Base-by-base conservation (phyloP, 1,140 invertebrate species). In the Eurosta solidaginis region DNA sequence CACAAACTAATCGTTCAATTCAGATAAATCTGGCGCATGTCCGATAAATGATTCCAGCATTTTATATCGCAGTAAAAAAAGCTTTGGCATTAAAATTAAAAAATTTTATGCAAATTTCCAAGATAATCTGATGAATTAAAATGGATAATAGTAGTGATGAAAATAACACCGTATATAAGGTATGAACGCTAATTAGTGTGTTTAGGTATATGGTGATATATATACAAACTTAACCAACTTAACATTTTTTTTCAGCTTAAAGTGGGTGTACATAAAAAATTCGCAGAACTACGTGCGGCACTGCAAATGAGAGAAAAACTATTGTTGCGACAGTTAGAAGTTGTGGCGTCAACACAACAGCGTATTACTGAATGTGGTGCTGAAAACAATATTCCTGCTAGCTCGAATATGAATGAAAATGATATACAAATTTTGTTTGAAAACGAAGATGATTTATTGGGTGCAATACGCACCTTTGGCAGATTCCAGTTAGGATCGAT, bases 301-400 rank as follows among this genome's bases (percentile, higher is more conserved):
- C 78, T 91, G 25, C 84, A 86, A 79, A 87, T 88, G 74, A 85
- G 90, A 79, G 90, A 91, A 78, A 90, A 88, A 59, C 85, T 90
- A 81, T 84, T 91, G 20, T 80, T 91, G 2, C 88, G 90, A 10
- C 90, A 91, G 82, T 84, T 90, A 5, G 90, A 91, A 78, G 90
- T 89, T 10, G 84, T 91, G 25, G 88, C 90, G 20, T 88, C 83
- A 49, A 89, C 89, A 52, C 88, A 27, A 17, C 44, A 50, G 27
- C 75, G 33, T 14, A 17, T 36, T 7, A n/a, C 25, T 22, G 33
- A 40, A 33, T 36, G 33, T 52, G 75, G 75, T 1, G 47, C 75
- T 25, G 75, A 49, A 76, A 45, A 27, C 25, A 45, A 10, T 27
- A n/a, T 44, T 9, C 7, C 14, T 20, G 9, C 42, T 14, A 74